phyloP scores from a whole-genome alignment of 92 coral and sea anemone species.

The Anthopleura xanthogrammica region DNA sequence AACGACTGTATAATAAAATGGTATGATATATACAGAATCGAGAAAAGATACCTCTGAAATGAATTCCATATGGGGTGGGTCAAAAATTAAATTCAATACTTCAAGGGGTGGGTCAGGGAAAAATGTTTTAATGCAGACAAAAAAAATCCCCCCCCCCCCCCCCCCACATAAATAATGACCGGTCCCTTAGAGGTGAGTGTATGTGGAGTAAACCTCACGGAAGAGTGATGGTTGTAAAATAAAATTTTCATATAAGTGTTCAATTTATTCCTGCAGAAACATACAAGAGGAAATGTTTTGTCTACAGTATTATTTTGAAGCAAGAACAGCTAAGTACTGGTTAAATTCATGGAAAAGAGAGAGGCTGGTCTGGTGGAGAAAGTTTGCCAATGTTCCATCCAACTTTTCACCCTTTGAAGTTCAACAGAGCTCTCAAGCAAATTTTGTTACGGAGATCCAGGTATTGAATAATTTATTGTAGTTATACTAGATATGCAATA shows the following conservation, averaged over 20 bases:
- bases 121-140: too few species aligned
- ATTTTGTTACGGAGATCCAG: constrained; percentile 36
- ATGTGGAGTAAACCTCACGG: too few species aligned
- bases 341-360: constrained; percentile 88
- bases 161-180: too few species aligned
- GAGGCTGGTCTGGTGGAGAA: constrained; percentile 96
- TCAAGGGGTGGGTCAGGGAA: too few species aligned
- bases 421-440: constrained; percentile 22
- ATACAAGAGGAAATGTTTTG: constrained; percentile 60
- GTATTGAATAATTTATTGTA: constrained; percentile 16
- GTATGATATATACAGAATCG: too few species aligned
- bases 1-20: too few species aligned
- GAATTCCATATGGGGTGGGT: too few species aligned
- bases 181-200: too few species aligned
- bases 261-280: constrained; percentile 41
- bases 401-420: constrained; percentile 59
- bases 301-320: constrained; percentile 70
- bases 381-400: constrained; percentile 83
- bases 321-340: constrained; percentile 77
- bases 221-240: too few species aligned
- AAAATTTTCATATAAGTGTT: background rate
- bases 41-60: too few species aligned
- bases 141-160: too few species aligned
- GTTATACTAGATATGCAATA: background rate
- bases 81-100: too few species aligned